Conservation (phyloP, 2,113 vertebrate species). For the Mobula hypostoma region DNA sequence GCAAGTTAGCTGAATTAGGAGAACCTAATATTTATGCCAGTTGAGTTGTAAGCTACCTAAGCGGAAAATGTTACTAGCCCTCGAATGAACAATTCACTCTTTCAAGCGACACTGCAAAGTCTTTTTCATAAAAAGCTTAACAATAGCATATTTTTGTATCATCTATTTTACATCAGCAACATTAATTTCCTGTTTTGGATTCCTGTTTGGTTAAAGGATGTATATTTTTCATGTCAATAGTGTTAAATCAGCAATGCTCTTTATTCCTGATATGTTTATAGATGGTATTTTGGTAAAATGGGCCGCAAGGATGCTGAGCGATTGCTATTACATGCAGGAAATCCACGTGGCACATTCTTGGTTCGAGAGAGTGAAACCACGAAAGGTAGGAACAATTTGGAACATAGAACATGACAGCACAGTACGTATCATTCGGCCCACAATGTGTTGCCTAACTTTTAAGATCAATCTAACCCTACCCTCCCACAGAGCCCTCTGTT, state of each 20-base stretch:
- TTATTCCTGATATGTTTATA: conserved; percentile 49
- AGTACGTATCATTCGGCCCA: too few relatives aligned
- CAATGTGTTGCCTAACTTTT: too few relatives aligned
- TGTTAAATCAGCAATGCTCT: background rate
- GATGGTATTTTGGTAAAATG: conserved; percentile 99
- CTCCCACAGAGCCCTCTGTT: too few relatives aligned
- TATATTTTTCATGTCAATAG: background rate
- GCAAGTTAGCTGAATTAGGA: too few relatives aligned
- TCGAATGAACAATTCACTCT: background rate
- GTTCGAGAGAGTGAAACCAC: conserved; percentile 97
- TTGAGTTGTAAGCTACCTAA: too few relatives aligned
- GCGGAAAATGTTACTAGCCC: background rate
- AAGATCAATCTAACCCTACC: too few relatives aligned
- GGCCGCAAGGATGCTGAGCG: conserved; percentile 95
- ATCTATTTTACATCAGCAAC: background rate
- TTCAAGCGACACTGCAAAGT: background rate
- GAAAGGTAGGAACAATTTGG: conserved; percentile 68
- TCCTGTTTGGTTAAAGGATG: background rate
- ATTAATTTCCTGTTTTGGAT: background rate
- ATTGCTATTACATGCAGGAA: conserved; percentile 85
- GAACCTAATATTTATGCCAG: too few relatives aligned
- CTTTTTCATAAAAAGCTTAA: background rate
- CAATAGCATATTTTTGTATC: background rate
- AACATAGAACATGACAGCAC: too few relatives aligned
- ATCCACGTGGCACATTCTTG: conserved; percentile 87